Conservation (phyloP, 2,113 vertebrate genomes). For the Odocoileus virginianus region DNA sequence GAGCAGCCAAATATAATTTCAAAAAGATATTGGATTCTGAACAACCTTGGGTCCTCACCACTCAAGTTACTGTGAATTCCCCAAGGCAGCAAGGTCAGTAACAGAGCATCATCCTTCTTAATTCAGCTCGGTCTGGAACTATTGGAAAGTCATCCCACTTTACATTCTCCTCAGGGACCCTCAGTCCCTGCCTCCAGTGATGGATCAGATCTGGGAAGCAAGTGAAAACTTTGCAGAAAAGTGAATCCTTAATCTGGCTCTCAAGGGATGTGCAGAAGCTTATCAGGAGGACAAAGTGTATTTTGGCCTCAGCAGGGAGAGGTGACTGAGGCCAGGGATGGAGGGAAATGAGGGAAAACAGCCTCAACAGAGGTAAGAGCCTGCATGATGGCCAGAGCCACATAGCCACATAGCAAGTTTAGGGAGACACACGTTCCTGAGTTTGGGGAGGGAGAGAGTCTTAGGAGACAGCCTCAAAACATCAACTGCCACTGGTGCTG, state of each 20-base stretch:
- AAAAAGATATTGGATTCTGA: not conserved
- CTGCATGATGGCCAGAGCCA: not conserved
- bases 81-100: not conserved
- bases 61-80: not conserved
- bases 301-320: not conserved
- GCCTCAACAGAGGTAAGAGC: not conserved
- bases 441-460: not conserved
- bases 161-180: not conserved
- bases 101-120: not conserved
- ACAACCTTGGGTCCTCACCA: not conserved
- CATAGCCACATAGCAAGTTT: not conserved
- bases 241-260: not conserved
- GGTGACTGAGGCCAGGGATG: not conserved
- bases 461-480: not conserved
- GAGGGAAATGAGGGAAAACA: not conserved
- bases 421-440: no score
- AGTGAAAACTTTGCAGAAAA: not conserved
- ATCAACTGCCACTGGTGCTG: fast-evolving
- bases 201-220: not conserved
- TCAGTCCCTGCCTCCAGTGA: not conserved
- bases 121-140: not conserved
- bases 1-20: not conserved
- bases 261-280: not conserved
- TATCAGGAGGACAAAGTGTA: not conserved
- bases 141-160: not conserved